Base-by-base conservation (phyloP, 92 coral and sea anemone species). In the Plumapathes pennacea region DNA sequence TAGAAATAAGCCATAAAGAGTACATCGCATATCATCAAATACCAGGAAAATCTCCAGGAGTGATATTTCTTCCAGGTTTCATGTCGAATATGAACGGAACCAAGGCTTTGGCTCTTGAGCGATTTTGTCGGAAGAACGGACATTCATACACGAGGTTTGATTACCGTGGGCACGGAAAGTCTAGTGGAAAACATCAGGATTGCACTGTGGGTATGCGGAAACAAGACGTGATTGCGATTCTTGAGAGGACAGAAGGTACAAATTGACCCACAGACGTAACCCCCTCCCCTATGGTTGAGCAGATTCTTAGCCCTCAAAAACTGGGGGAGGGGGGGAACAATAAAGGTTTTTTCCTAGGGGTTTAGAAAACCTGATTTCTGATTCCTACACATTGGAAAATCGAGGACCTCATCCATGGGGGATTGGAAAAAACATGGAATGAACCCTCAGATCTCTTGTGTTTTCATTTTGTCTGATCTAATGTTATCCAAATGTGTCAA, bases 11-110 rank as follows among this genome's bases (percentile, higher is more conserved):
- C n/a, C n/a, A n/a, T n/a, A n/a, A n/a, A 1, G 83, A 87, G 44
- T 62, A 67, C 55, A 53, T 83, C 8, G 88, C 89, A 1, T 87
- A 77, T 48, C 71, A 66, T 50, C 84, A 82, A 36, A 38, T 47
- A 18, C 74, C 75, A 0, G 96, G 96, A 15, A 69, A 56, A 25
- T 60, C 36, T 25, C 96, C 96, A 10, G 96, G 89, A 23, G 70
- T 87, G 4, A 59, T 87, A 22, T 87, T 87, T 83, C 52, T 87
- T 30, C 90, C 96, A 1, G 96, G 96, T 11, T 50, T 87, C 3
- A 87, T 83, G 96, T 87, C 96, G 6, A 69, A 54, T 73, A 87
- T 87, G 96, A 64, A 67, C 21, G 96, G 96, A 0, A 87, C 90
- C 6, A 87, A 87, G 43, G 96, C 96, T 2, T 18, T 60, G 9